These are phyloP conservation scores for Cryptosula pallasiana DNA, from an alignment of 2,888 invertebrate genomes.

Conservation along the genomic window DNA sequence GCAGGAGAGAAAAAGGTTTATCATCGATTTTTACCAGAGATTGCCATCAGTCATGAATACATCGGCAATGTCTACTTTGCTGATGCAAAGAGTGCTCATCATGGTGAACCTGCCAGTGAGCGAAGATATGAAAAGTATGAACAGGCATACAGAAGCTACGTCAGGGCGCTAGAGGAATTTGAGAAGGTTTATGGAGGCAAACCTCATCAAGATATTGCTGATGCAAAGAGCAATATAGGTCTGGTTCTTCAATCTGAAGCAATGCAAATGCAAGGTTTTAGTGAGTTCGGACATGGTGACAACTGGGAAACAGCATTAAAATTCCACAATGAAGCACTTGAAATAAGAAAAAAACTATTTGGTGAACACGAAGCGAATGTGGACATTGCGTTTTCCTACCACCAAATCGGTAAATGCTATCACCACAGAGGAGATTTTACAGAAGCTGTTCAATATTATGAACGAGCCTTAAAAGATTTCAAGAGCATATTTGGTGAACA, in stretches of 20 bases:
- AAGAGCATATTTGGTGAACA: neutral
- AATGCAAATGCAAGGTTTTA: neutral
- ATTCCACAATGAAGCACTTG: neutral
- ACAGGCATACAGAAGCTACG: neutral
- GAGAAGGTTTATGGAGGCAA: neutral
- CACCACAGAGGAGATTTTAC: neutral
- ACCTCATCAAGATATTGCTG: neutral
- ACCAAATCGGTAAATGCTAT: neutral
- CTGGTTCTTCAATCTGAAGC: neutral
- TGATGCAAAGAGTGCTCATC: neutral
- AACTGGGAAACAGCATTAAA: neutral
- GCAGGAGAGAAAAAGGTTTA: neutral
- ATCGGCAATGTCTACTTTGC: neutral
- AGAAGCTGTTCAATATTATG: neutral
- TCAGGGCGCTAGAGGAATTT: neutral
- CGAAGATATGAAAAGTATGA: neutral
- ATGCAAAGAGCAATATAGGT: neutral
- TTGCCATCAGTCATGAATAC: neutral
- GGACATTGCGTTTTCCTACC: neutral
- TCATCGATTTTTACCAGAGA: neutral
- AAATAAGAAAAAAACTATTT: neutral
- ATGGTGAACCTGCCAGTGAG: neutral
- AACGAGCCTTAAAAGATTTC: neutral
- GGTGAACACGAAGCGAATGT: neutral
- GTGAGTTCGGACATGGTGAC: neutral